These are phyloP conservation scores for Harpagifer antarcticus DNA, from an alignment of 2,797 vertebrate genomes.

Conservation along the genomic window DNA sequence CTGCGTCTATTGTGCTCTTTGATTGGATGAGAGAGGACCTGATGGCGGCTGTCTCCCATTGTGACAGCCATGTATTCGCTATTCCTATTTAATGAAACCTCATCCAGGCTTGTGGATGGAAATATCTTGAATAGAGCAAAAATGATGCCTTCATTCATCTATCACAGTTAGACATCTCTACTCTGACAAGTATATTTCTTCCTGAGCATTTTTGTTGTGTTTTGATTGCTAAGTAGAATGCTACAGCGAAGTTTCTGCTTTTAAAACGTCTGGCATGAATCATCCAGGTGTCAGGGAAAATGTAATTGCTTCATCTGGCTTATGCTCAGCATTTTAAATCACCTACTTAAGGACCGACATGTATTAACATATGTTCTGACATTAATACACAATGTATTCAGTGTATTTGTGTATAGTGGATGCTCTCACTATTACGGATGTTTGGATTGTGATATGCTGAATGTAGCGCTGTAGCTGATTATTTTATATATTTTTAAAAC, in stretches of 20 bases:
- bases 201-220: constrained; percentile 32
- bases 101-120: constrained; percentile 39
- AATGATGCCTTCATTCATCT: constrained; percentile 44
- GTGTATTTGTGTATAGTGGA: constrained; percentile 51
- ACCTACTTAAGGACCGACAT: constrained; percentile 57
- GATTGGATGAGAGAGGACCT: constrained; percentile 75
- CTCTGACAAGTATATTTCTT: constrained; percentile 50
- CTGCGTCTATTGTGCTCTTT: constrained; percentile 68
- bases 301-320: constrained; percentile 71
- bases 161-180: constrained; percentile 34
- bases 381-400: constrained; percentile 64
- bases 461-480: constrained; percentile 45
- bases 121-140: constrained; percentile 60
- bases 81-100: constrained; percentile 53
- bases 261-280: constrained; percentile 71
- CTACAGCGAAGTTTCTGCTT: constrained; percentile 38
- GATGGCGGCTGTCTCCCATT: constrained; percentile 65
- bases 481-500: constrained; percentile 11
- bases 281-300: constrained; percentile 69
- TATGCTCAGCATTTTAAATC: constrained; percentile 69
- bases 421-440: constrained; percentile 49
- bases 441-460: constrained; percentile 61
- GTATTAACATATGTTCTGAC: constrained; percentile 71
- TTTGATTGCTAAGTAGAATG: constrained; percentile 52
- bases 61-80: constrained; percentile 50